Evolutionary conservation across 2,888 invertebrate species (phyloP).

Genomic region (Luperina nickerlii): DNA sequence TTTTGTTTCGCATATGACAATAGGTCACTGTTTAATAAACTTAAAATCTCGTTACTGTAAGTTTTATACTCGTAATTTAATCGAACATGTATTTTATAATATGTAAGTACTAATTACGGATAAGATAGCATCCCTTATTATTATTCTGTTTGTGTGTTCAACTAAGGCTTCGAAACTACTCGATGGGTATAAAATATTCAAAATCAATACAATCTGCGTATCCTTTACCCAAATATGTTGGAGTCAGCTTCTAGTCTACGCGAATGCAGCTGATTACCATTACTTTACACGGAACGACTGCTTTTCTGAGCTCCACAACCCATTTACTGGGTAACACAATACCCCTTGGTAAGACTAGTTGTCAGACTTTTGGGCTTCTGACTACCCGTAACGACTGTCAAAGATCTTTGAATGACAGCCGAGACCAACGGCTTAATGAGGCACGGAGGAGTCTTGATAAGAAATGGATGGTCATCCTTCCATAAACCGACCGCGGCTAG

Average conservation of each 20-base stretch:
- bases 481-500: not conserved
- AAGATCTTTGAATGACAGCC: not conserved
- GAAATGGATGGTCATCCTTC: not conserved
- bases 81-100: constrained; percentile 55
- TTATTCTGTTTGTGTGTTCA: not conserved
- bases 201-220: not conserved
- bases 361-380: not conserved
- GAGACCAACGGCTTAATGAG: not conserved
- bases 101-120: not conserved
- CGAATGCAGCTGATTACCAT: not conserved
- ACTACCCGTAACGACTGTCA: not conserved
- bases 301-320: not conserved
- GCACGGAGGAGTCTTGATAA: no score
- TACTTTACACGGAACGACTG: not conserved
- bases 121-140: not conserved
- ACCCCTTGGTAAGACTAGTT: not conserved
- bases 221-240: not conserved
- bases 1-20: constrained; percentile 36
- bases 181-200: no score
- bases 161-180: no score
- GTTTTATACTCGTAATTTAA: not conserved
- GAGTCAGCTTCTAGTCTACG: not conserved
- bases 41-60: no score
- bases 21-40: not conserved
- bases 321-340: not conserved